Evolutionary conservation across 2,888 invertebrate genomes (phyloP).

Genomic region (Melipona bicolor): DNA sequence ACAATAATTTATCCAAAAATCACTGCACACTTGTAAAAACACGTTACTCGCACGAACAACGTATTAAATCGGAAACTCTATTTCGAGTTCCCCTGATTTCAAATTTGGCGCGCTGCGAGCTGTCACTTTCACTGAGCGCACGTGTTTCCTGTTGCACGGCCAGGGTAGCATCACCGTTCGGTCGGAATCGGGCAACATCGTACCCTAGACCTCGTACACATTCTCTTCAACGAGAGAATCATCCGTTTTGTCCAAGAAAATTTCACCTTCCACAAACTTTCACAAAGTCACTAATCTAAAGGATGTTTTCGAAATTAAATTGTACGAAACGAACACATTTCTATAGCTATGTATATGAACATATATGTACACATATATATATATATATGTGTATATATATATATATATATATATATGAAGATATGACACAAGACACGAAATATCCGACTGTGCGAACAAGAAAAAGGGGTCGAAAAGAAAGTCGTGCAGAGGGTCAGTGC

Average conservation of each 20-base stretch:
- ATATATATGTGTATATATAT: no score
- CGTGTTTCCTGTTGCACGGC: conserved; percentile 43
- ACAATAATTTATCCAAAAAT: neutral
- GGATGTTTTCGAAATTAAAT: neutral
- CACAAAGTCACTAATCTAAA: neutral
- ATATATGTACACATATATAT: neutral
- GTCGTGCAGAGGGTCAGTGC: conserved; percentile 80
- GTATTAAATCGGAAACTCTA: neutral
- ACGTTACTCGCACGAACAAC: neutral
- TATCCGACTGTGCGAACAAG: neutral
- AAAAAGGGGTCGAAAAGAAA: conserved; percentile 63
- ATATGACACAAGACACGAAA: neutral
- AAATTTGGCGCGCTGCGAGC: conserved; percentile 25
- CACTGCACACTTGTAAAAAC: neutral
- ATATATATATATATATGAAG: neutral
- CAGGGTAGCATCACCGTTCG: conserved; percentile 37
- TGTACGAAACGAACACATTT: neutral
- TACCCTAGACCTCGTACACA: conserved; percentile 6
- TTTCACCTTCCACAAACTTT: neutral
- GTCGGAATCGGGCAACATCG: conserved; percentile 54
- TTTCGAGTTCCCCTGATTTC: neutral
- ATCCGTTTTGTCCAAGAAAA: neutral
- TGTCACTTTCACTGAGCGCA: conserved; percentile 43
- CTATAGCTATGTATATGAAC: no score
- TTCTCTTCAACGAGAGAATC: neutral